phyloP scores from a whole-genome alignment of 2,888 invertebrate genomes.

The Phragmatobia fuliginosa region DNA sequence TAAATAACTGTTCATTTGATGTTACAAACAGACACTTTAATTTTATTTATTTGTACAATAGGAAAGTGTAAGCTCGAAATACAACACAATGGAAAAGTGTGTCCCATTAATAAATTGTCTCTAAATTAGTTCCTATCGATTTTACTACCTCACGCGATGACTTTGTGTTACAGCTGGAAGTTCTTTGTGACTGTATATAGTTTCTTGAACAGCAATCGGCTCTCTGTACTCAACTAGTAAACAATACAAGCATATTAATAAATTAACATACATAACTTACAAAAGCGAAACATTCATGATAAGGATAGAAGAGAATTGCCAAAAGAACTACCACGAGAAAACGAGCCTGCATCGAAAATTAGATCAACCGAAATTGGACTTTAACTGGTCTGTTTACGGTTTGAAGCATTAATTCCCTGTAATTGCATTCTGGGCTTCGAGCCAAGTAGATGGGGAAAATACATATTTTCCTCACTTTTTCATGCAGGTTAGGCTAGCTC shows the following conservation, averaged over 20 bases:
- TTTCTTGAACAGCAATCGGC: background rate
- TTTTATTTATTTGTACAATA: too few species aligned
- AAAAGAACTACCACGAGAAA: slow-evolving; percentile 48
- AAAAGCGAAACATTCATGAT: slow-evolving; percentile 53
- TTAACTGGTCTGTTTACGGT: slow-evolving; percentile 24
- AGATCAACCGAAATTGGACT: slow-evolving; percentile 27
- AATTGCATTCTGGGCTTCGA: slow-evolving; percentile 52
- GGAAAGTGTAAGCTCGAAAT: background rate
- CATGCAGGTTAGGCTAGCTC: slow-evolving; percentile 65
- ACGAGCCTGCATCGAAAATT: slow-evolving; percentile 14
- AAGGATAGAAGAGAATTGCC: slow-evolving; percentile 49
- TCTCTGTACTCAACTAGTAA: too few species aligned
- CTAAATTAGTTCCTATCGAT: slow-evolving; percentile 6
- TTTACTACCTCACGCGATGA: slow-evolving; percentile 23
- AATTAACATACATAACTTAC: slow-evolving; percentile 43
- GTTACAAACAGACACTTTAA: too few species aligned
- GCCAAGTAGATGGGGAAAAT: slow-evolving; percentile 71
- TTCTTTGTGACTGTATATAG: background rate
- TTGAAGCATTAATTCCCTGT: slow-evolving; percentile 17
- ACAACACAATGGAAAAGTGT: background rate
- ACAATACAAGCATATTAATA: slow-evolving; percentile 19
- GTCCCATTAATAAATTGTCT: slow-evolving; percentile 1
- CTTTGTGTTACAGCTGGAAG: background rate
- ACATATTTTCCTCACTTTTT: slow-evolving; percentile 73
- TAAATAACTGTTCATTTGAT: too few species aligned